phyloP scores from a whole-genome alignment of 2,888 invertebrate species.

The Matsumyia berberina region DNA sequence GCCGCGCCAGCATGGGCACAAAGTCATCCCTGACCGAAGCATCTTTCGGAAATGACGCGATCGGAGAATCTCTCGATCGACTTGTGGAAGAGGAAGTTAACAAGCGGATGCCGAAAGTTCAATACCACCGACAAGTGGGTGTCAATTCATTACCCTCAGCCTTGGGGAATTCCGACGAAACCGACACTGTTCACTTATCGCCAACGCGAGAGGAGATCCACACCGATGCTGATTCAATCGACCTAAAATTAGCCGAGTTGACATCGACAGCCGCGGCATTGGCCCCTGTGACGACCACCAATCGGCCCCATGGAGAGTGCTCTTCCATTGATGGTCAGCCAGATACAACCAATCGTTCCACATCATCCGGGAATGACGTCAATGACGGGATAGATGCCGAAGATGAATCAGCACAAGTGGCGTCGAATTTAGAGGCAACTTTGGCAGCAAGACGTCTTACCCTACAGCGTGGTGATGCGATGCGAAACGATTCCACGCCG shows the following conservation, averaged over 20 bases:
- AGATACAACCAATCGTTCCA: conserved; percentile 41
- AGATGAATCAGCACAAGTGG: conserved; percentile 34
- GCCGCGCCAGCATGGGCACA: conserved; percentile 80
- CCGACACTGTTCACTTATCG: conserved; percentile 29
- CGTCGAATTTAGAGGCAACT: conserved; percentile 78
- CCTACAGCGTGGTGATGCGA: conserved; percentile 83
- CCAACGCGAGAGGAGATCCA: conserved; percentile 30
- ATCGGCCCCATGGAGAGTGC: conserved; percentile 44
- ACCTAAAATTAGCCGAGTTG: conserved; percentile 32
- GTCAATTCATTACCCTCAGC: conserved; percentile 65
- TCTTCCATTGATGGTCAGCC: conserved; percentile 43
- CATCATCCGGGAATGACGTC: conserved; percentile 53
- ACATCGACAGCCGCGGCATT: conserved; percentile 17
- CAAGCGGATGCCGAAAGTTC: conserved; percentile 78
- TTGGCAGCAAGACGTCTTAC: conserved; percentile 82
- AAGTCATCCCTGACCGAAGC: conserved; percentile 79
- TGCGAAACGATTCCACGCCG: conserved; percentile 82
- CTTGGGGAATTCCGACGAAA: conserved; percentile 50
- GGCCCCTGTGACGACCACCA: conserved; percentile 38
- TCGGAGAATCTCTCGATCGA: conserved; percentile 82
- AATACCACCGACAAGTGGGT: conserved; percentile 77
- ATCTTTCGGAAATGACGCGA: conserved; percentile 83
- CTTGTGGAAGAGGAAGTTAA: conserved; percentile 81
- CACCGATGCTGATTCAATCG: conserved; percentile 3
- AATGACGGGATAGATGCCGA: conserved; percentile 32